A percentile compares a stretch with the other conserved stretches of the same genome.
Evolutionary conservation across 2,888 invertebrate genomes (phyloP).

Genomic region (Tetramorium bicarinatum): DNA sequence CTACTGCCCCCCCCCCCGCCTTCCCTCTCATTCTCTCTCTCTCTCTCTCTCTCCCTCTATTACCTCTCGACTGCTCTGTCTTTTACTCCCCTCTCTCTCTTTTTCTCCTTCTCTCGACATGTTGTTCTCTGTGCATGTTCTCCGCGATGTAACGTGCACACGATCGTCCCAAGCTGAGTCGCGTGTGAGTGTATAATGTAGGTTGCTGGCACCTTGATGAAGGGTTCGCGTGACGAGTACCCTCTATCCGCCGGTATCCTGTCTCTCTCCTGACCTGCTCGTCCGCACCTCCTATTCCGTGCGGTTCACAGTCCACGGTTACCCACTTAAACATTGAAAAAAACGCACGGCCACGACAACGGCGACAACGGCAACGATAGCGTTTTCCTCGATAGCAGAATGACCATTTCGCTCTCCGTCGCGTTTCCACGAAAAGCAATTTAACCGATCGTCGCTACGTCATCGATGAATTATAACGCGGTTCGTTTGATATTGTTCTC

Average conservation of each 20-base stretch:
- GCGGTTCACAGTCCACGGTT: conserved; percentile 64
- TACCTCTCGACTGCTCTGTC: conserved; percentile 20
- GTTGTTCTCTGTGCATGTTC: conserved; percentile 66
- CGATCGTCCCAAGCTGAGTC: conserved; percentile 72
- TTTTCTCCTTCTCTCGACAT: conserved; percentile 64
- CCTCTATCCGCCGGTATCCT: conserved; percentile 82
- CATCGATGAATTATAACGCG: conserved; percentile 40
- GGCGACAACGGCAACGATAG: conserved; percentile 33
- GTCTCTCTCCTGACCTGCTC: conserved; percentile 81
- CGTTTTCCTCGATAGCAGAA: background rate
- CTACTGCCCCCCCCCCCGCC: conserved; percentile 25
- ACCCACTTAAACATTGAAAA: conserved; percentile 72
- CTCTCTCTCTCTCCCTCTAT: background rate
- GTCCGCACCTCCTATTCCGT: conserved; percentile 85
- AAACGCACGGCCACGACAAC: conserved; percentile 56
- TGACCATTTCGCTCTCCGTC: conserved; percentile 20
- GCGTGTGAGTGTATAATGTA: conserved; percentile 82
- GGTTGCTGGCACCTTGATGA: conserved; percentile 85
- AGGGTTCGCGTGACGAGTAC: conserved; percentile 86
- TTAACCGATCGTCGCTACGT: conserved; percentile 22
- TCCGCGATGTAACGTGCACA: conserved; percentile 72
- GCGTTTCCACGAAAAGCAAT: conserved; percentile 3
- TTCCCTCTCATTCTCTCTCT: conserved; percentile 4
- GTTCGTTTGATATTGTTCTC: background rate
- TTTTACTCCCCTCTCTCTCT: conserved; percentile 57